Percentiles rank a stretch among this genome's conserved stretches.
Evolutionary conservation across 2,797 vertebrate species (phyloP).

Genomic region (Oryzias sinensis): DNA sequence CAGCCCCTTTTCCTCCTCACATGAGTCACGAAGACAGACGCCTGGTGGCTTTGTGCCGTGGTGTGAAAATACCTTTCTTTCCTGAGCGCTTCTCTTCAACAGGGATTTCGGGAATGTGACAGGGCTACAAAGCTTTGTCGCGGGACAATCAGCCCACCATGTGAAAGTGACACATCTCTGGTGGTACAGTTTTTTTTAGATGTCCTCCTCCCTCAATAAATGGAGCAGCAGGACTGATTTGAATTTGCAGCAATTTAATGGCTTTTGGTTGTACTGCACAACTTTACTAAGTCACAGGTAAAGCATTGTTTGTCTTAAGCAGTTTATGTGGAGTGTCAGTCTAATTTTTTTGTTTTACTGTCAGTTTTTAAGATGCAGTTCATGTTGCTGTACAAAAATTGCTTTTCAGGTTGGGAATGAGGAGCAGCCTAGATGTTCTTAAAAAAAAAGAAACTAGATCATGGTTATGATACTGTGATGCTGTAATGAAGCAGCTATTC

Average conservation of each 20-base stretch:
- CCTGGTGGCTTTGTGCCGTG: conserved; percentile 58
- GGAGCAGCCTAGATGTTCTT: too few species aligned
- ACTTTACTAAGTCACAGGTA: too few species aligned
- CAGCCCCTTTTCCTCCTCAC: conserved; percentile 62
- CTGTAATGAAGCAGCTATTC: too few species aligned
- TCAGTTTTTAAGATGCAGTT: too few species aligned
- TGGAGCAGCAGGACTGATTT: conserved; percentile 27
- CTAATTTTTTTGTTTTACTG: too few species aligned
- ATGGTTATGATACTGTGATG: too few species aligned
- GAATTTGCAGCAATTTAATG: neutral
- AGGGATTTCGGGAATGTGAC: conserved; percentile 67
- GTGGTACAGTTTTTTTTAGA: conserved; percentile 57
- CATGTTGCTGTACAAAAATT: too few species aligned
- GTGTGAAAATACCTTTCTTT: conserved; percentile 66
- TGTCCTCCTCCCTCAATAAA: conserved; percentile 23
- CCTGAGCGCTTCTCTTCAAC: conserved; percentile 31
- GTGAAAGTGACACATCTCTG: conserved; percentile 66
- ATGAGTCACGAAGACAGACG: conserved; percentile 59
- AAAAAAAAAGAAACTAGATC: too few species aligned
- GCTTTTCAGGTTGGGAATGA: too few species aligned
- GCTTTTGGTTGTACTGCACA: too few species aligned
- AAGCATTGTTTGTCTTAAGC: too few species aligned
- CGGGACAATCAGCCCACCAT: conserved; percentile 52
- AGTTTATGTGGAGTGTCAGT: too few species aligned
- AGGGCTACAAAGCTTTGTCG: conserved; percentile 56